A percentile compares a stretch with the other conserved stretches of the same genome.
These are phyloP conservation scores for Hemichromis elongatus DNA, from an alignment of 2,113 vertebrate genomes.

Conservation along the genomic window DNA sequence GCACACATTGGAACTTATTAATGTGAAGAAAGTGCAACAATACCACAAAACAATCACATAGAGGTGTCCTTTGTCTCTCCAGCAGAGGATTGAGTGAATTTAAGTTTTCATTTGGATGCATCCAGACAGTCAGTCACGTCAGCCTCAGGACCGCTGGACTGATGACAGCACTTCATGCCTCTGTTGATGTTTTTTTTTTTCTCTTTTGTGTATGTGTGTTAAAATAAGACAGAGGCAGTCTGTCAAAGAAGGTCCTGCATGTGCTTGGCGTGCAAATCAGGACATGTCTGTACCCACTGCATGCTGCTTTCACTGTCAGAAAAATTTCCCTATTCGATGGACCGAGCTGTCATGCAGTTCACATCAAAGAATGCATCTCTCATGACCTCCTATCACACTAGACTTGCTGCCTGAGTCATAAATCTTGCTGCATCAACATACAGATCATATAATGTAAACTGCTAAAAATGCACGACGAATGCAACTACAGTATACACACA, in stretches of 20 bases:
- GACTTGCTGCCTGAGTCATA: not conserved
- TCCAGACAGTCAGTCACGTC: not conserved
- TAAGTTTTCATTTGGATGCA: constrained; percentile 4
- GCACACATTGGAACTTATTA: not conserved
- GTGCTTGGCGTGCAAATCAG: constrained; percentile 10
- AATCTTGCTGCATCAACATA: not conserved
- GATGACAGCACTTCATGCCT: not conserved
- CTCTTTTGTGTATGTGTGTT: not conserved
- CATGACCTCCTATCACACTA: not conserved
- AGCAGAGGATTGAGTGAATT: not conserved
- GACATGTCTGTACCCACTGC: constrained; percentile 15
- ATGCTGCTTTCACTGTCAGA: not conserved
- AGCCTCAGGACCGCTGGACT: not conserved
- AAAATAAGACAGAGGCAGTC: not conserved
- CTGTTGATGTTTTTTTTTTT: not conserved
- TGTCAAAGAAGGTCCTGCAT: not conserved
- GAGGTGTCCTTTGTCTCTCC: not conserved
- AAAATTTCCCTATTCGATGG: not conserved
- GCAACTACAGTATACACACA: not conserved
- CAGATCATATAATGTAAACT: not conserved
- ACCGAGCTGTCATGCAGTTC: not conserved
- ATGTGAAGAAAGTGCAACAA: not conserved
- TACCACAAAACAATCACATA: not conserved
- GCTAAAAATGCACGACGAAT: not conserved
- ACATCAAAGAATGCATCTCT: not conserved